Conservation (phyloP, 2,888 invertebrate genomes). For the Didymodactylos carnosus region DNA sequence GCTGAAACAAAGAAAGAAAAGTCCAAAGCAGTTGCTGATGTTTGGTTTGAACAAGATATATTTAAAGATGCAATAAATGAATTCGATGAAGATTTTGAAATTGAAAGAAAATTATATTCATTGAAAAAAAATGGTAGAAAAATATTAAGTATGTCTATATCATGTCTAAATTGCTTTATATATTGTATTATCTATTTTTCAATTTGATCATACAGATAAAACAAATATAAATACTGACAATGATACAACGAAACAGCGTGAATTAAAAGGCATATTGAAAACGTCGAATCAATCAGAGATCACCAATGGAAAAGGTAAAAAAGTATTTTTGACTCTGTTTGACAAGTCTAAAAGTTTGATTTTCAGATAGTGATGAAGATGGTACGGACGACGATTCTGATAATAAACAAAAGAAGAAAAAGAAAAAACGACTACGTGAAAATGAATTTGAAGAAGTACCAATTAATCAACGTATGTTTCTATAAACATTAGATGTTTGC, state of each 20-base stretch:
- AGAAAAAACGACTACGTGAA: not conserved
- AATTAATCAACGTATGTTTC: constrained; percentile 36
- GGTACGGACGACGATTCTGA: constrained; percentile 34
- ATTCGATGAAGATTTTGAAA: not conserved
- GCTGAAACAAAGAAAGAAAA: not conserved
- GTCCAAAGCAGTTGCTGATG: not conserved
- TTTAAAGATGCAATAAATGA: not conserved
- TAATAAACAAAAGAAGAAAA: constrained; percentile 16
- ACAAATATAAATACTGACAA: too few species aligned
- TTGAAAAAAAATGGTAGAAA: not conserved
- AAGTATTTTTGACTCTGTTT: not conserved
- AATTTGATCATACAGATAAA: too few species aligned
- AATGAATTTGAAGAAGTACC: constrained; percentile 51
- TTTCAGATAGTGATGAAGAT: constrained; percentile 29
- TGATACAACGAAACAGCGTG: too few species aligned
- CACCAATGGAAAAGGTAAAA: not conserved
- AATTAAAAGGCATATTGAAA: too few species aligned
- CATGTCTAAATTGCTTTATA: too few species aligned
- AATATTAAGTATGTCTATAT: not conserved
- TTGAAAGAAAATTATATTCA: not conserved
- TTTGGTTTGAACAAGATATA: constrained; percentile 1
- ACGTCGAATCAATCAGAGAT: too few species aligned
- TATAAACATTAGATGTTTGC: too few species aligned
- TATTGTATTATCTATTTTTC: too few species aligned
- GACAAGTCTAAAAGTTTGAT: too few species aligned